Evolutionary conservation across 2,113 vertebrate species (phyloP).

Genomic region (Diglossa brunneiventris): DNA sequence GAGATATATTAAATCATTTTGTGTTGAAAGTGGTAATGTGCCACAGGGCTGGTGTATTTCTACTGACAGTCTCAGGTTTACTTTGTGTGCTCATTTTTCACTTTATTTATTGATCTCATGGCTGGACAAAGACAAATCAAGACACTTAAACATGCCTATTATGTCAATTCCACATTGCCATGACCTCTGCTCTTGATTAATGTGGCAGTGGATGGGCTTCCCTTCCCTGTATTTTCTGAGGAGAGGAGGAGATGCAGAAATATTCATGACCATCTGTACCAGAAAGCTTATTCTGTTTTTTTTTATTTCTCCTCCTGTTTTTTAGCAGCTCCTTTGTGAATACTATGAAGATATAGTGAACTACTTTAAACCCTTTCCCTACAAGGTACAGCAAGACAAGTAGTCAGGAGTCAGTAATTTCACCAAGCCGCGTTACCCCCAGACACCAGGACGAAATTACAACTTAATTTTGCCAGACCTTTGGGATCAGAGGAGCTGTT

Average conservation of each 20-base stretch:
- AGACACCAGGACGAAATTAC: neutral
- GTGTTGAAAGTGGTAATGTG: neutral
- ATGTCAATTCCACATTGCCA: neutral
- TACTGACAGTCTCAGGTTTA: neutral
- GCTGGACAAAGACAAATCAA: constrained; percentile 36
- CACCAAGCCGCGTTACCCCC: neutral
- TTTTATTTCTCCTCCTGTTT: neutral
- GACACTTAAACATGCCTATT: neutral
- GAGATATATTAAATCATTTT: constrained; percentile 49
- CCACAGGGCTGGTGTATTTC: constrained; percentile 12
- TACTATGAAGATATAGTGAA: neutral
- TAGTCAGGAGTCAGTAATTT: neutral
- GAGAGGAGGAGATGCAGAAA: neutral
- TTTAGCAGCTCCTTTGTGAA: neutral
- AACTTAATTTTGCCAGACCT: neutral
- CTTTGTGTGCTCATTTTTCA: constrained; percentile 5
- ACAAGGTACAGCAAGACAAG: neutral
- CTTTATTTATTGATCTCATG: constrained; percentile 36
- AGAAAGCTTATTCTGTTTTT: neutral
- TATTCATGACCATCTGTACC: neutral
- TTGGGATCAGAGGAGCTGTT: neutral
- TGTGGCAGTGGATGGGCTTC: neutral
- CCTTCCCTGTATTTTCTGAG: neutral
- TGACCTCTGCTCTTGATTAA: neutral
- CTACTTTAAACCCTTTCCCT: neutral